Percentiles rank a stretch among this genome's conserved stretches.
Conservation (phyloP, 2,888 invertebrate genomes). For the Keiferia lycopersicella region DNA sequence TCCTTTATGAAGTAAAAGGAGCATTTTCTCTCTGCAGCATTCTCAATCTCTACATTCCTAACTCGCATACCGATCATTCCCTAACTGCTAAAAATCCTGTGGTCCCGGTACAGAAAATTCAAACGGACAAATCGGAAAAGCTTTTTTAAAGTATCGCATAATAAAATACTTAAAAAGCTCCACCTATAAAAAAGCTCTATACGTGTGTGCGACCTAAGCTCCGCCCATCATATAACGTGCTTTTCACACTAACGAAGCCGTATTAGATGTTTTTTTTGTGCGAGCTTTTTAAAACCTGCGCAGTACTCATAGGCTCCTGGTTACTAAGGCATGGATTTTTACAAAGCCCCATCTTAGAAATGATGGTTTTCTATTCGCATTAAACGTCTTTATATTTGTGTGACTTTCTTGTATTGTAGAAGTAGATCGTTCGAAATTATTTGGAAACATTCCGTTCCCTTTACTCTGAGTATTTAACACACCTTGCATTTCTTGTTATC, state of each 20-base stretch:
- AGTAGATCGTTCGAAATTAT: not conserved
- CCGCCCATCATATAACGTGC: conserved; percentile 40
- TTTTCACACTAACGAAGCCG: conserved; percentile 38
- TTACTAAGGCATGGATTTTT: conserved; percentile 57
- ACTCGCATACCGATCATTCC: conserved; percentile 59
- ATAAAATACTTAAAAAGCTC: conserved; percentile 62
- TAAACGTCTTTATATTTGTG: conserved; percentile 5
- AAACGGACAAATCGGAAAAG: conserved; percentile 71
- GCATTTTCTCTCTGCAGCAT: conserved; percentile 37
- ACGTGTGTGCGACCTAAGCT: conserved; percentile 41
- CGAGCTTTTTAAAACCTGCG: conserved; percentile 33
- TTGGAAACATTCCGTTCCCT: not conserved
- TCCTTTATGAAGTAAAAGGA: conserved; percentile 62
- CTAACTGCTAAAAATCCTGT: conserved; percentile 51
- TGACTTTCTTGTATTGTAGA: not conserved
- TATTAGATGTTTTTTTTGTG: conserved; percentile 37
- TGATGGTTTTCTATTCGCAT: conserved; percentile 8
- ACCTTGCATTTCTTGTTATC: conserved; percentile 38
- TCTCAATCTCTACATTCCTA: conserved; percentile 38
- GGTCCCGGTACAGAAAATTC: conserved; percentile 73
- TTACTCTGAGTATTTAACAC: not conserved
- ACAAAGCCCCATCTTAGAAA: conserved; percentile 48
- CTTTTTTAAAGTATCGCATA: conserved; percentile 67
- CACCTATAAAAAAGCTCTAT: conserved; percentile 33
- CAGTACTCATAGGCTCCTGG: conserved; percentile 49